Base-by-base conservation (phyloP, 2,888 invertebrate species). In the Pediacus dermestoides region DNA sequence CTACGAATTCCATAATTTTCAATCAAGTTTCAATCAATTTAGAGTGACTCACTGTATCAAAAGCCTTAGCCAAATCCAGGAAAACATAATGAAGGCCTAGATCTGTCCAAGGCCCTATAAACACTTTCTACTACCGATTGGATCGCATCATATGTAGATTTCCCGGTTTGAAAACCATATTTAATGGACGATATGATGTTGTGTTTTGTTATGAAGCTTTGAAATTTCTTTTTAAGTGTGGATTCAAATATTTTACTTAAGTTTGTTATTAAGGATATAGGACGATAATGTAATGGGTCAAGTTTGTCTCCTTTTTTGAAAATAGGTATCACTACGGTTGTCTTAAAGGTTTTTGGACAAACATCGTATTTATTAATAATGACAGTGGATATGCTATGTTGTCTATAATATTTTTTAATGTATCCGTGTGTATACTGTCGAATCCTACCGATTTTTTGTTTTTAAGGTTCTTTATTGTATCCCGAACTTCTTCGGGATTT, bases 91-190 rank as follows among this genome's bases (percentile, higher is more conserved):
- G 15, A 11, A 10, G 34, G 34, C 9, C 9, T 8, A 7, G 13
- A 30, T 34, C 18, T 16, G 18, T 32, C 32, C 4, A 34, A 13
- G 12, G 34, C 6, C 8, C 28, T 16, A 30, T 4, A 27, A 4
- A 28, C 16, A 30, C 28, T 3, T 4, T 11, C 10, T 12, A 10
- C 28, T 9, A 34, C 6, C 11, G 22, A 11, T n/a, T n/a, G 10
- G 8, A 32, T 32, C 10, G 34, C 14, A 11, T 36, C 31, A 4
- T 34, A 10, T 12, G 36, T 36, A 3, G 36, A 36, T 18, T 10
- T 34, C 10, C 31, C 36, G 4, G 3, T 13, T 13, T 34, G n/a
- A 36, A 37, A 37, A 4, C 37, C 37, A 35, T 13, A 36, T 10
- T 36, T 32, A 7, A 8, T 11, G 9, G 9, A n/a, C 3, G 36